Evolutionary conservation across 2,888 invertebrate species (phyloP).

Genomic region (Thymelicus lineola): DNA sequence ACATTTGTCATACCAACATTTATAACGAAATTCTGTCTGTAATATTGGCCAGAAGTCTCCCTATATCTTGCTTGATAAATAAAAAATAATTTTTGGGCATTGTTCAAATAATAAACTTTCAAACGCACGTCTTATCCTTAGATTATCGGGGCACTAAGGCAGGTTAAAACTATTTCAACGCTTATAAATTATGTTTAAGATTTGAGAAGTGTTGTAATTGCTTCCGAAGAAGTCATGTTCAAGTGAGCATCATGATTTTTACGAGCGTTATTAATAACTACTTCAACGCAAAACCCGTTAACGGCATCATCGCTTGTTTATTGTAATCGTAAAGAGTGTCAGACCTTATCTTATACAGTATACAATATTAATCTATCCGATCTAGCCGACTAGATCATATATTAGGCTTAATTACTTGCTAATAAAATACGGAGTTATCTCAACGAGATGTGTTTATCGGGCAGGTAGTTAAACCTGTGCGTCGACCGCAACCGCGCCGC

Average conservation of each 20-base stretch:
- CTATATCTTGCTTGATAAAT: too few relatives aligned
- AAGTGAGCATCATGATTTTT: not conserved
- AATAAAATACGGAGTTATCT: constrained; percentile 24
- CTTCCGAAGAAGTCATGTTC: not conserved
- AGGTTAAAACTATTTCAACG: too few relatives aligned
- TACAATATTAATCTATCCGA: too few relatives aligned
- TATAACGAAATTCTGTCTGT: too few relatives aligned
- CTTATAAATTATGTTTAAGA: too few relatives aligned
- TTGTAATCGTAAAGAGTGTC: constrained; percentile 8
- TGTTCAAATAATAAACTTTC: too few relatives aligned
- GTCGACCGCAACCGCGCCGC: constrained; percentile 26
- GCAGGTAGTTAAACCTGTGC: constrained; percentile 9
- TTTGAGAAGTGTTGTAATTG: too few relatives aligned
- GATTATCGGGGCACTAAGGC: too few relatives aligned
- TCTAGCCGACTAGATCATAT: constrained; percentile 1
- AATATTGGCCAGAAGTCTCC: too few relatives aligned
- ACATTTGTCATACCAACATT: too few relatives aligned
- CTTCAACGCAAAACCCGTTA: not conserved
- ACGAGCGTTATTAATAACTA: not conserved
- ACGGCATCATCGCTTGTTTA: not conserved
- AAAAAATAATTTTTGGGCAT: too few relatives aligned
- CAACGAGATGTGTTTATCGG: constrained; percentile 23
- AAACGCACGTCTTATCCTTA: too few relatives aligned
- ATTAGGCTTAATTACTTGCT: constrained; percentile 23
- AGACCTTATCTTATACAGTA: constrained; percentile 16